A percentile compares a stretch with the other conserved stretches of the same genome.
These are phyloP conservation scores for Crotophaga sulcirostris DNA, from an alignment of 2,113 vertebrate genomes.

Conservation along the genomic window DNA sequence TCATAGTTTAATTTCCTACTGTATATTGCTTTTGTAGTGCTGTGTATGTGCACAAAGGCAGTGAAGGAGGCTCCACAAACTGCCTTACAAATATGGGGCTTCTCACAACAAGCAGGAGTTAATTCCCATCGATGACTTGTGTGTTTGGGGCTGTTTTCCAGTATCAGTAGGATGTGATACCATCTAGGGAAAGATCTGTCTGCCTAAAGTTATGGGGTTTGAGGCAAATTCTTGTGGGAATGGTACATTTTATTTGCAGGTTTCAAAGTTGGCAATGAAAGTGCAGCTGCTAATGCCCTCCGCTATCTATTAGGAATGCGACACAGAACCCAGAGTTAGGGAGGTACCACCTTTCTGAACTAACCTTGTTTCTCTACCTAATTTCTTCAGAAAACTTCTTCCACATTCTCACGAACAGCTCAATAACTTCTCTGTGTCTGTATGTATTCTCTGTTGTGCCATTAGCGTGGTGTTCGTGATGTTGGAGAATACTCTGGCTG, in stretches of 20 bases:
- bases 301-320: background rate
- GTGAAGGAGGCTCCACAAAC: background rate
- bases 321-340: background rate
- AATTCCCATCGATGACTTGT: background rate
- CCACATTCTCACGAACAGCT: background rate
- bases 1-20: background rate
- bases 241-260: background rate
- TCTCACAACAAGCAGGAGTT: background rate
- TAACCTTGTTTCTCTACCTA: background rate
- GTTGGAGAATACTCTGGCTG: background rate
- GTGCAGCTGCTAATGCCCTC: accelerated
- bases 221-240: background rate
- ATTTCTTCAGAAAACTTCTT: background rate
- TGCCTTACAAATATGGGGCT: accelerated
- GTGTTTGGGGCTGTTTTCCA: background rate
- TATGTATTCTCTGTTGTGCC: background rate
- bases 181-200: background rate
- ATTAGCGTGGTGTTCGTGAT: accelerated
- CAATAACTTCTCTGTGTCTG: background rate
- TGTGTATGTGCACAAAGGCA: background rate
- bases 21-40: background rate
- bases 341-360: background rate
- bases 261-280: background rate
- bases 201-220: background rate
- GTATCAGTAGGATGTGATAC: background rate